Base-by-base conservation (phyloP, 2,888 invertebrate genomes). In the Napeogenes sylphis region DNA sequence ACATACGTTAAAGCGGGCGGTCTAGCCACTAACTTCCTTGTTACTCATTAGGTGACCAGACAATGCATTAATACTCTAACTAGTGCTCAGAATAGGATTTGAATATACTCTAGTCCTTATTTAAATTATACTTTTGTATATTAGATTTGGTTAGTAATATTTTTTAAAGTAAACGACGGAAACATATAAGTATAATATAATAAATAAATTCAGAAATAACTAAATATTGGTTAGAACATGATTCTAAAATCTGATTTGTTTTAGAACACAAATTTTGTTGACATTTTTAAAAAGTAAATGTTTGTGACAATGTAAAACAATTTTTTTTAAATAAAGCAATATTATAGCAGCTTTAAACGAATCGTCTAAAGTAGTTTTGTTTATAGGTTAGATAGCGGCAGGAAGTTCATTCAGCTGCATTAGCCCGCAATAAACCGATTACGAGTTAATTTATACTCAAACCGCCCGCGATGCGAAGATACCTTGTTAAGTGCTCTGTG, bases 331-430 rank as follows among this genome's bases (percentile, higher is more conserved):
- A 21, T 21, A 21, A 21, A 21, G 1, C 21, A 21, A 21, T 21
- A 21, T 21, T 21, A 21, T 3, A 47, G 21, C 6, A 47, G 8
- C n/a, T 5, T 4, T 21, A 51, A 51, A 51, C 21, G 21, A 51
- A 30, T 30, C 3, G 14, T 21, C 21, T 51, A 58, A 21, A 38
- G 55, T 21, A 56, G 53, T 59, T 56, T 56, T 51, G 59, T 42
- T 45, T 56, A 21, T 45, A 62, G 65, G 61, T 63, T 57, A 64
- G 68, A 68, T 66, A 69, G 61, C 56, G 64, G 68, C 64, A 60
- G 68, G 66, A 67, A 68, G 65, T 65, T 62, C 68, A 63, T 62
- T 65, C 65, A 64, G 65, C 63, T 57, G 66, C 63, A 65, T 62
- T 63, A 66, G 66, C 53, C 63, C 62, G 55, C 63, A 61, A 59